These are phyloP conservation scores for Echiichthys vipera DNA, from an alignment of 2,797 vertebrate genomes.

Conservation along the genomic window DNA sequence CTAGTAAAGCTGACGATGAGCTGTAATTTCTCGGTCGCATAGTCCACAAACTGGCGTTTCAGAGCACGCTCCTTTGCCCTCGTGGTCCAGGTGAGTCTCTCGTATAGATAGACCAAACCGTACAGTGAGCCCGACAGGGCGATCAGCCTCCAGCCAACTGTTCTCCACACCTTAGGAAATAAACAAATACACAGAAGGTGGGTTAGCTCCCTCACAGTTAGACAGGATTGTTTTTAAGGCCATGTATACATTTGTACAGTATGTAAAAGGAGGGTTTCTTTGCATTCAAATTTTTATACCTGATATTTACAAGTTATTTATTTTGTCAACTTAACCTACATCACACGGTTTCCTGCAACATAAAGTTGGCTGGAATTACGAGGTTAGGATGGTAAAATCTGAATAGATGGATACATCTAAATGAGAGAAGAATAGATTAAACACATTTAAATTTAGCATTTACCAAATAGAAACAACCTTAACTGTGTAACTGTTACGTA, in stretches of 20 bases:
- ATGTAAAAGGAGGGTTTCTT: background rate
- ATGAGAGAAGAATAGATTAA: background rate
- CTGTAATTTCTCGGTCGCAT: conserved; percentile 94
- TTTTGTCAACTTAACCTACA: background rate
- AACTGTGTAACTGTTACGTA: no score
- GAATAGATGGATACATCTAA: background rate
- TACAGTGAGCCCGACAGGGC: conserved; percentile 90
- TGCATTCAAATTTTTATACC: background rate
- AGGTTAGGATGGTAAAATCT: background rate
- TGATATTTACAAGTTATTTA: background rate
- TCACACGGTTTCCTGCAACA: background rate
- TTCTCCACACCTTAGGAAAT: conserved; percentile 88
- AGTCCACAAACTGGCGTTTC: conserved; percentile 97
- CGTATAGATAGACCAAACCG: conserved; percentile 92
- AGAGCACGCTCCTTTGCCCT: conserved; percentile 93
- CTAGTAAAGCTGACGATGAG: conserved; percentile 95
- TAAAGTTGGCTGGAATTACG: background rate
- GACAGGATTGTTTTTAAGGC: background rate
- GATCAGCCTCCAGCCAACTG: conserved; percentile 93
- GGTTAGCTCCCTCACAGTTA: background rate
- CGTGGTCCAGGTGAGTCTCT: conserved; percentile 95
- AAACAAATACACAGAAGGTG: background rate
- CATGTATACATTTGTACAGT: background rate
- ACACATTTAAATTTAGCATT: background rate
- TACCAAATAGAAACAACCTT: background rate